phyloP scores from a whole-genome alignment of 2,888 invertebrate genomes.

The Dolichomitus sp. region DNA sequence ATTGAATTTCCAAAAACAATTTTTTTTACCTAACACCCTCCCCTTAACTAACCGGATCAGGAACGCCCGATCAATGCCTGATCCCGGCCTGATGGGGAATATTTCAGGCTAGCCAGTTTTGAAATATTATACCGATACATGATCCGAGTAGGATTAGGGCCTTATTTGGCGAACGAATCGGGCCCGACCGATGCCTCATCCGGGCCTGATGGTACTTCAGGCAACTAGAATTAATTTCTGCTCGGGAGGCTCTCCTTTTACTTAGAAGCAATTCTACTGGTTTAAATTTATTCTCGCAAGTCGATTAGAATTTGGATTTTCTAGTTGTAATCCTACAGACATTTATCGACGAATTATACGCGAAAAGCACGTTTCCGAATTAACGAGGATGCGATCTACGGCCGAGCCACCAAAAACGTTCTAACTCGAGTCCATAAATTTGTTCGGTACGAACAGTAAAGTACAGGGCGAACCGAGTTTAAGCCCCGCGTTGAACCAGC shows the following conservation, averaged over 20 bases:
- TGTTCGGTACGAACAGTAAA: conserved; percentile 52
- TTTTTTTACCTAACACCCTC: too few species aligned
- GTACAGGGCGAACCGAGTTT: conserved; percentile 48
- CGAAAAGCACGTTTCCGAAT: conserved; percentile 32
- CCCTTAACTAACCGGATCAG: too few species aligned
- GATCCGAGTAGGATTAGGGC: too few species aligned
- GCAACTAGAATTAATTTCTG: too few species aligned
- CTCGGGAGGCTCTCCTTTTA: neutral
- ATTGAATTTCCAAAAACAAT: too few species aligned
- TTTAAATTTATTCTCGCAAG: neutral
- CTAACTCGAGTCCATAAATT: conserved; percentile 64
- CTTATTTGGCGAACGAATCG: too few species aligned
- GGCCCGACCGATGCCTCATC: too few species aligned
- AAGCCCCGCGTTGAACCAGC: conserved; percentile 59
- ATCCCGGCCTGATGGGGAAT: too few species aligned
- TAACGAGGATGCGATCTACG: conserved; percentile 36
- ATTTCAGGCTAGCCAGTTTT: too few species aligned
- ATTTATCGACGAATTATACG: conserved; percentile 49
- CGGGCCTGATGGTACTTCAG: too few species aligned
- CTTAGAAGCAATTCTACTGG: neutral
- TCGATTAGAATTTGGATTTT: conserved; percentile 39
- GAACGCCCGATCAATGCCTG: too few species aligned
- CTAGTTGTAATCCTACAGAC: conserved; percentile 26
- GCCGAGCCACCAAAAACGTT: conserved; percentile 53
- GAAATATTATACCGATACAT: too few species aligned